Percentiles rank a stretch among this genome's conserved stretches.
Conservation (phyloP, 2,888 invertebrate species). For the Drosophila affinis region DNA sequence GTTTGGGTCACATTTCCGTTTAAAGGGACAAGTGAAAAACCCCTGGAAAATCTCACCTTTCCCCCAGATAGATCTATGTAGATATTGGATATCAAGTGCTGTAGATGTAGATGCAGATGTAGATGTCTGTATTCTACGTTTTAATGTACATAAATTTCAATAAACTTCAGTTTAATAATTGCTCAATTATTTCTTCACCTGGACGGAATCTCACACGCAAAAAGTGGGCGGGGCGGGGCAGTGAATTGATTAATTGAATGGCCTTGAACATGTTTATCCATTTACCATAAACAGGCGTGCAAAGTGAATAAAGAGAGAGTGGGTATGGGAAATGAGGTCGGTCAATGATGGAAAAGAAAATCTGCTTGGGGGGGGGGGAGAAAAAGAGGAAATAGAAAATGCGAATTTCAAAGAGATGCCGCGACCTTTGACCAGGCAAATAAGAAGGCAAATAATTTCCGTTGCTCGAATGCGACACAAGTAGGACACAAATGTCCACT, state of each 20-base stretch:
- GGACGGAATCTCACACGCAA: neutral
- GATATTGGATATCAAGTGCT: no score
- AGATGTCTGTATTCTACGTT: neutral
- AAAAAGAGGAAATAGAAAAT: conserved; percentile 35
- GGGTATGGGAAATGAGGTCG: no score
- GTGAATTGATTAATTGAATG: conserved; percentile 10
- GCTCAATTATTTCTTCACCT: neutral
- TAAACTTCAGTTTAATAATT: neutral
- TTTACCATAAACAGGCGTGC: neutral
- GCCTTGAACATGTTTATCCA: conserved; percentile 13
- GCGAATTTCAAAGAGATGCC: conserved; percentile 30
- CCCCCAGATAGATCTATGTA: neutral
- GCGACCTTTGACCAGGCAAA: conserved; percentile 54
- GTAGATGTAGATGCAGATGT: no score
- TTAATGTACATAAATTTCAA: neutral
- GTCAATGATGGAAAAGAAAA: neutral
- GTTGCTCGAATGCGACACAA: conserved; percentile 47
- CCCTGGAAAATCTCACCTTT: no score
- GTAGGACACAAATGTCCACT: neutral
- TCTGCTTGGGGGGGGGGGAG: neutral
- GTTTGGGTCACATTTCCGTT: neutral
- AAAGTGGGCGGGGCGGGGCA: neutral
- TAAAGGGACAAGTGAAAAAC: neutral
- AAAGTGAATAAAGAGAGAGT: neutral
- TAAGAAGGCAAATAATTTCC: conserved; percentile 66